Percentiles rank a stretch among this genome's conserved stretches.
These are phyloP conservation scores for Cladorhizidae sp. DNA, from an alignment of 37 sponge, comb jelly and placozoan species.

Conservation along the genomic window DNA sequence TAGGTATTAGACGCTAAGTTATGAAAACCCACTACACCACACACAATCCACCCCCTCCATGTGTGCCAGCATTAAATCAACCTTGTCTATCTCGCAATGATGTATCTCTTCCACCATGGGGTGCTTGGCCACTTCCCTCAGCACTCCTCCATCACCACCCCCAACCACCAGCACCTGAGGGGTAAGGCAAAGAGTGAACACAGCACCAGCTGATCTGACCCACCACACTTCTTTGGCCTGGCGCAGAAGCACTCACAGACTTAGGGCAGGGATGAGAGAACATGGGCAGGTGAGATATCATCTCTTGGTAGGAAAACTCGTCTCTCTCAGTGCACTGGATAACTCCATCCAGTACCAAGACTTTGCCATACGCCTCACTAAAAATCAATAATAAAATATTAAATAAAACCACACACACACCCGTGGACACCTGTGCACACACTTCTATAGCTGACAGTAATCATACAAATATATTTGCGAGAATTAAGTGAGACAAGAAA, in stretches of 20 bases:
- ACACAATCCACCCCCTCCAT: too few relatives aligned
- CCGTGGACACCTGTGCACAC: too few relatives aligned
- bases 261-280: slow-evolving; percentile 83
- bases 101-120: slow-evolving; percentile 69
- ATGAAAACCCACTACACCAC: too few relatives aligned
- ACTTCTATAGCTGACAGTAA: too few relatives aligned
- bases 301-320: slow-evolving; percentile 89
- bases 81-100: slow-evolving; percentile 94
- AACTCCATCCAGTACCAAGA: slow-evolving; percentile 85
- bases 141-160: slow-evolving; percentile 96
- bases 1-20: too few relatives aligned
- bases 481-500: too few relatives aligned
- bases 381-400: not conserved
- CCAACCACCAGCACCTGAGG: slow-evolving; percentile 87
- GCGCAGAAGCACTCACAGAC: slow-evolving; percentile 32
- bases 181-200: not conserved
- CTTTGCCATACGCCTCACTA: slow-evolving; percentile 81
- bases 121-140: slow-evolving; percentile 92
- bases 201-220: not conserved
- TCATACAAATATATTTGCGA: too few relatives aligned
- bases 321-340: slow-evolving; percentile 90
- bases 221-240: not conserved
- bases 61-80: too few relatives aligned
- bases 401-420: too few relatives aligned
- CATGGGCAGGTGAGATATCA: slow-evolving; percentile 82